Base-by-base conservation (phyloP, 2,113 vertebrate genomes). In the Accipiter virgatus region DNA sequence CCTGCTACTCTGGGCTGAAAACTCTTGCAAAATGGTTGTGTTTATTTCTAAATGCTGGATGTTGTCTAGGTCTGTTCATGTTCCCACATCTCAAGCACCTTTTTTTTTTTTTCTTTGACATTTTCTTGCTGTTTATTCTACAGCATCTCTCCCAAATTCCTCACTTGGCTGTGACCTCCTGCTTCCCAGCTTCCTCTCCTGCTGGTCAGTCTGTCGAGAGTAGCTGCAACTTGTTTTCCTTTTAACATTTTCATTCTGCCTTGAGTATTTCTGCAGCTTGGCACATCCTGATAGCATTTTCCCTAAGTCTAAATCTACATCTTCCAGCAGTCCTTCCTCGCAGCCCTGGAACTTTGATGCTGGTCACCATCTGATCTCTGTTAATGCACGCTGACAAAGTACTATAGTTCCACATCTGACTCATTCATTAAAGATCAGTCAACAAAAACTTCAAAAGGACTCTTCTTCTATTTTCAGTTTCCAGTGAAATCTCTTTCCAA, bases 81-180 rank as follows among this genome's bases (percentile, higher is more conserved):
- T 40, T 72, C 73, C 68, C 38, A 12, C 32, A 65, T 72, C 84
- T 95, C 56, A 75, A 65, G 48, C 18, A 72, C 34, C 56, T 38
- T 61, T 80, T 81, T 84, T 74, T 38, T 61, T 83, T 81, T 84
- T 75, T 27, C 73, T 87, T 87, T 93, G 87, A 91, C 93, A 82
- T 87, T 94, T 89, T 68, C 78, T 85, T 65, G 14, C 65, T 90
- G 66, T 77, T 95, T 95, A 45, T 81, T 95, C 89, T 53, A 6
- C 84, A 75, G 43, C 31, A 40, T 26, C 84, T 65, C 58, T 90
- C 85, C 73, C 81, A 36, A 29, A 58, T 32, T 48, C 85, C 70
- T 87, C 78, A 32, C 70, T 72, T 59, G 56, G 31, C 26, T 80
- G 62, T 80, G 92, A 95, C 70, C 87, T 85, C 70, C 84, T 85